Conservation (phyloP, 2,113 vertebrate genomes). For the Bettongia penicillata region DNA sequence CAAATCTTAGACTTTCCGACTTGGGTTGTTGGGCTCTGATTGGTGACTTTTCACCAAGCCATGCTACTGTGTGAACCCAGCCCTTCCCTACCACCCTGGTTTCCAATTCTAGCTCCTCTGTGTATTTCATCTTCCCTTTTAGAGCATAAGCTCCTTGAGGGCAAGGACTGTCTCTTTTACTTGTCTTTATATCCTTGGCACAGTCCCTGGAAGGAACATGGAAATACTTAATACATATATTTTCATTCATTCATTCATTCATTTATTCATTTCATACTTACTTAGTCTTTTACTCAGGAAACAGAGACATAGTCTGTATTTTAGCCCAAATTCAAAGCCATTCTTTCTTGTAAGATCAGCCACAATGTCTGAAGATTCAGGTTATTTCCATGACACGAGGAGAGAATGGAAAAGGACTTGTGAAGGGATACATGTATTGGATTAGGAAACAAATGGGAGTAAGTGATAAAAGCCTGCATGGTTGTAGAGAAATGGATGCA, state of each 20-base stretch:
- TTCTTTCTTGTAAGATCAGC: not conserved
- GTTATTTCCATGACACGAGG: not conserved
- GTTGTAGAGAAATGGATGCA: not conserved
- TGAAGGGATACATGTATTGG: not conserved
- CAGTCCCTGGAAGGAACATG: not conserved
- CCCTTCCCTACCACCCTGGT: not conserved
- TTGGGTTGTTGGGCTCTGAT: not conserved
- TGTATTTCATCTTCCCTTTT: not conserved
- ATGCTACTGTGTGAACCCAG: not conserved
- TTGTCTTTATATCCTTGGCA: not conserved
- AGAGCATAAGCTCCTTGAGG: not conserved
- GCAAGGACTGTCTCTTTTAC: not conserved
- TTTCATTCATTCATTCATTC: not conserved
- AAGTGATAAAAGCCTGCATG: not conserved
- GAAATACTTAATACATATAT: not conserved
- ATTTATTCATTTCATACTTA: too few relatives aligned
- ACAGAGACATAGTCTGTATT: not conserved
- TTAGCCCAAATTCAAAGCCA: not conserved
- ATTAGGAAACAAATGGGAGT: not conserved
- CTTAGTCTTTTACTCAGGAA: not conserved
- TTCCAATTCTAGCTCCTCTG: not conserved
- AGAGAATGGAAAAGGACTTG: not conserved
- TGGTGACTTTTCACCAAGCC: not conserved
- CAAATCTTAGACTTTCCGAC: not conserved
- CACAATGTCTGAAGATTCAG: not conserved